Conservation (phyloP, 64 coral and sea anemone genomes). For the Acropora yongei region DNA sequence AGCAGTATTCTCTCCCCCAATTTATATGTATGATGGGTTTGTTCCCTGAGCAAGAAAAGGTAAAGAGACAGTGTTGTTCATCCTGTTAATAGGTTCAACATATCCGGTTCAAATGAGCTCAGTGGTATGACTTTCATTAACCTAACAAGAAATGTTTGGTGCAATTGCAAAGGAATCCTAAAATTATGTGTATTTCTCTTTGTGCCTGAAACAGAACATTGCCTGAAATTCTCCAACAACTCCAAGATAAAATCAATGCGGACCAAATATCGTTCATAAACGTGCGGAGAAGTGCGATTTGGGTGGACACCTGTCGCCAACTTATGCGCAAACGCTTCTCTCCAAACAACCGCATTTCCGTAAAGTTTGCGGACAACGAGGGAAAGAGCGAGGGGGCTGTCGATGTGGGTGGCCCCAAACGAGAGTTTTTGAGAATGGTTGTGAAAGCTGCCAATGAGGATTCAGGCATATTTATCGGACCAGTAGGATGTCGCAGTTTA, state of each 20-base stretch:
- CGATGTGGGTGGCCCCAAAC: slow-evolving; percentile 37
- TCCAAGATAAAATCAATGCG: not conserved
- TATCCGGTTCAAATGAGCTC: too few species aligned
- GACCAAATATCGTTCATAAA: slow-evolving; percentile 15
- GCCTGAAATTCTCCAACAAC: not conserved
- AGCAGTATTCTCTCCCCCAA: not conserved
- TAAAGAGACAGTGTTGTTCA: not conserved
- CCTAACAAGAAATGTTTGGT: too few species aligned
- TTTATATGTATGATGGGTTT: not conserved
- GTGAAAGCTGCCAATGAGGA: slow-evolving; percentile 34
- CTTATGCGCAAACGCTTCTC: slow-evolving; percentile 24
- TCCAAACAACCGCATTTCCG: slow-evolving; percentile 12
- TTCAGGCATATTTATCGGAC: slow-evolving; percentile 39
- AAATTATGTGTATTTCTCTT: too few species aligned
- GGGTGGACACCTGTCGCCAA: slow-evolving; percentile 23
- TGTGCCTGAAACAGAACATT: too few species aligned
- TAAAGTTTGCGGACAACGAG: slow-evolving; percentile 52
- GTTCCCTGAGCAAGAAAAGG: too few species aligned
- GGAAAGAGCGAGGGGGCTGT: slow-evolving; percentile 55
- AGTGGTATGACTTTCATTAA: too few species aligned
- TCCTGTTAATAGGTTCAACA: too few species aligned
- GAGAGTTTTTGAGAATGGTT: slow-evolving; percentile 44
- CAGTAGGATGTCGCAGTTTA: not conserved
- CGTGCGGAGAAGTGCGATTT: slow-evolving; percentile 25
- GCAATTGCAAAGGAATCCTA: too few species aligned